Evolutionary conservation across 2,113 vertebrate genomes (phyloP).

Genomic region (Gorsachius goisagi): DNA sequence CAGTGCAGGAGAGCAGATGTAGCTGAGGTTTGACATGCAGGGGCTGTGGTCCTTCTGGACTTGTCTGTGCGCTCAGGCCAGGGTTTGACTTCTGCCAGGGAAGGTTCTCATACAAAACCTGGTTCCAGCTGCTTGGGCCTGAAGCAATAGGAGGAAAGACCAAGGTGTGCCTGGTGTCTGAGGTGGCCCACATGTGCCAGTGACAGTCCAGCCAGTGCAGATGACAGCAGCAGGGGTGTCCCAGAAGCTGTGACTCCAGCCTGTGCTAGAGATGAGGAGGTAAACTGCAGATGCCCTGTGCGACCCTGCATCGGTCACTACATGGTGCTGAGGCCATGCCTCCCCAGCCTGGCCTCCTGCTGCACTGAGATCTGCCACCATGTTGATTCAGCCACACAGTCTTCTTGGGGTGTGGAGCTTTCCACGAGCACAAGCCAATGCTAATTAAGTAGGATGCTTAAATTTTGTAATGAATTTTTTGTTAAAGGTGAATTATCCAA

Average conservation of each 20-base stretch:
- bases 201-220: background rate
- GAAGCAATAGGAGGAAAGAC: background rate
- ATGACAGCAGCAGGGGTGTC: background rate
- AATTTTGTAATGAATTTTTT: background rate
- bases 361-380: rapidly evolving
- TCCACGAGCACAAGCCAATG: background rate
- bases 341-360: background rate
- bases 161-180: background rate
- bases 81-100: background rate
- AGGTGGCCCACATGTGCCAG: too few relatives aligned
- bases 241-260: background rate
- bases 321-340: rapidly evolving
- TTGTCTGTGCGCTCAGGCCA: background rate
- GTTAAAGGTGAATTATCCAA: slow-evolving; percentile 10
- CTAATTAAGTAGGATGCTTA: background rate
- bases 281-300: background rate
- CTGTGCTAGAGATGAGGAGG: background rate
- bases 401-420: background rate
- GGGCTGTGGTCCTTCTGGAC: background rate
- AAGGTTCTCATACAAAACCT: background rate
- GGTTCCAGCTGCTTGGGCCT: background rate
- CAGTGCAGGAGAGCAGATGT: rapidly evolving
- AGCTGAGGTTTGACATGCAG: background rate
- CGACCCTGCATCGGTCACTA: rapidly evolving
- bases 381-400: rapidly evolving